These are phyloP conservation scores for Cyrtorhinus lividipennis DNA, from an alignment of 1,140 invertebrate species.

Conservation along the genomic window DNA sequence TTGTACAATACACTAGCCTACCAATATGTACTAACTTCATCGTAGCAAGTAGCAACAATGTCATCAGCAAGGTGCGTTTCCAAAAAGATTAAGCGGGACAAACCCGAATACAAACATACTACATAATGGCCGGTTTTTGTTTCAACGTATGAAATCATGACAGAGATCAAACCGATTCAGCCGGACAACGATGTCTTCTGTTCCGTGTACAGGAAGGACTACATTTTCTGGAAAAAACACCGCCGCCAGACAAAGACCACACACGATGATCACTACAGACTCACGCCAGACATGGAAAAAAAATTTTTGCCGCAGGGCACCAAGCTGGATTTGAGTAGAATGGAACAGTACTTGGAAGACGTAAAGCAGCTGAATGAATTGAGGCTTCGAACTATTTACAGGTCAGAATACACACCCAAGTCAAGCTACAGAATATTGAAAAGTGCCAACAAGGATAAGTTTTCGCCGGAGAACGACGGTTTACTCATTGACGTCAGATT, in stretches of 20 bases:
- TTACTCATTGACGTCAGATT: background rate
- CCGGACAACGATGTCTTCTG: background rate
- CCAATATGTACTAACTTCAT: too few relatives aligned
- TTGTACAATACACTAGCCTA: too few relatives aligned
- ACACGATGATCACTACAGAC: background rate
- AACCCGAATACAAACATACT: too few relatives aligned
- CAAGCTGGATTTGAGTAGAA: background rate
- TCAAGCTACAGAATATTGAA: background rate
- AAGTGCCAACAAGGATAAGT: background rate
- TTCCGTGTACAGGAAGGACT: background rate
- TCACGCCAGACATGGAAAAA: background rate
- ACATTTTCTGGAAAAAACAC: background rate
- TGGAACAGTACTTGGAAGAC: background rate
- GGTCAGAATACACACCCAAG: background rate
- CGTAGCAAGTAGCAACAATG: too few relatives aligned
- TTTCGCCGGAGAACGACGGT: background rate
- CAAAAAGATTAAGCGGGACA: too few relatives aligned
- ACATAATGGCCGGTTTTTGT: too few relatives aligned
- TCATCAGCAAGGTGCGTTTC: too few relatives aligned
- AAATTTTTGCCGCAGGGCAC: background rate
- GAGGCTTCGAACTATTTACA: background rate
- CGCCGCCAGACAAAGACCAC: background rate
- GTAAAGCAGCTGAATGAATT: background rate
- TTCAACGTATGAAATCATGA: background rate
- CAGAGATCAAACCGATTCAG: background rate